Conservation (phyloP, 2,888 invertebrate species). For the Automeris io region DNA sequence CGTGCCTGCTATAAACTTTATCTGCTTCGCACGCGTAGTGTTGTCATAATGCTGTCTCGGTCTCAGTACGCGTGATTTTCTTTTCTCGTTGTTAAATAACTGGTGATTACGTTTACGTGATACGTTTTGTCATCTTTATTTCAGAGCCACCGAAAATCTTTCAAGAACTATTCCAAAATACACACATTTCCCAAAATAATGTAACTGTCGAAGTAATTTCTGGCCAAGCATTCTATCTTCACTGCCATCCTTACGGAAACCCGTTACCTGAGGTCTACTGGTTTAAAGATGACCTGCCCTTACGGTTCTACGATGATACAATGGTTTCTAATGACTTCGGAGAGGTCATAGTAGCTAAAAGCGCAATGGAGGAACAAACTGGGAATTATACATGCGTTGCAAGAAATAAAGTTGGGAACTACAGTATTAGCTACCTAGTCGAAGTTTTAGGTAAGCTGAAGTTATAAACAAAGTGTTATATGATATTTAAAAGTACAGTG, state of each 20-base stretch:
- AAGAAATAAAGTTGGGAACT: conserved; percentile 72
- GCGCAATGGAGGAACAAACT: conserved; percentile 41
- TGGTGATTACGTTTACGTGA: too few species aligned
- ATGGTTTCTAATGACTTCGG: conserved; percentile 56
- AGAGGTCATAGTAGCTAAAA: conserved; percentile 45
- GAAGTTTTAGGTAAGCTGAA: conserved; percentile 58
- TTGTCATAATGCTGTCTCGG: too few species aligned
- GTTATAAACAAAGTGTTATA: too few species aligned
- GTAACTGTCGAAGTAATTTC: conserved; percentile 50
- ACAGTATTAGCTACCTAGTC: conserved; percentile 55
- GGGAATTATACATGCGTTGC: conserved; percentile 80
- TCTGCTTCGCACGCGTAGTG: too few species aligned
- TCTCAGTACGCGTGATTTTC: too few species aligned
- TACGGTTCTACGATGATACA: conserved; percentile 66
- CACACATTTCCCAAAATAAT: conserved; percentile 25
- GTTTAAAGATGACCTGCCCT: conserved; percentile 69
- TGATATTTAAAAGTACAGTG: too few species aligned
- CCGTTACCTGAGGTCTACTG: conserved; percentile 78
- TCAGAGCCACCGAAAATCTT: conserved; percentile 64
- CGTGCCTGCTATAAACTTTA: too few species aligned
- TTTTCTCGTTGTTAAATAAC: too few species aligned
- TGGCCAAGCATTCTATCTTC: conserved; percentile 59
- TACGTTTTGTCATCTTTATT: too few species aligned
- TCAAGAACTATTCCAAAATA: conserved; percentile 37
- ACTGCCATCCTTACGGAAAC: conserved; percentile 77